Base-by-base conservation (phyloP, 2,888 invertebrate genomes). In the Perdita meconis region DNA sequence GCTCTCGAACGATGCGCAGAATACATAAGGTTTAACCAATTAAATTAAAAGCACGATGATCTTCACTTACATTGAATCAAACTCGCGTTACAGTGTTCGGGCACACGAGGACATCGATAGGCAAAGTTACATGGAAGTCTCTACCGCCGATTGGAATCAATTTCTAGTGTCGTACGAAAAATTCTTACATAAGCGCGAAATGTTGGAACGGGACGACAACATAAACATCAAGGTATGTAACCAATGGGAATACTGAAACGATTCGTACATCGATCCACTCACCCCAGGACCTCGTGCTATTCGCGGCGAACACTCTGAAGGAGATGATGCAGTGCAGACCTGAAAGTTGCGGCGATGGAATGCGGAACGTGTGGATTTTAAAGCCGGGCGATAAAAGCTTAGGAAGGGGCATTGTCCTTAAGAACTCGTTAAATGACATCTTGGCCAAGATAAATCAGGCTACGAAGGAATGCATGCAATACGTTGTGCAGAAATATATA, bases 401-500 rank as follows among this genome's bases (percentile, higher is more conserved):
- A 6, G 84, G 84, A 2, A 80, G 72, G 8, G 84, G 84, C 24
- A 84, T 84, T 13, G 51, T 84, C 6, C 60, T 84, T 2, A 84
- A 82, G 47, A 70, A 56, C 44, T 69, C 76, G 5, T 53, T 84
- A 12, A 16, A 22, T 16, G 84, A 81, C 8, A 84, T 84, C 2
- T 24, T 84, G 1, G 38, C 13, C 12, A 84, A 84, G 47, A 57
- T 84, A 13, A 76, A 81, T 50, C 84, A 82, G 13, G 71, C 78
- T 6, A 8, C 76, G 2, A 82, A 66, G 8, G 81, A 84, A 51
- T 81, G 64, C 12, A 72, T 64, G 50, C 76, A 81, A 12, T 84
- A 82, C 38, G 84, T 84, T 24, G 74, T 84, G 16, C 84, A 84
- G 19, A 84, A 84, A 22, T 84, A 84, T 26, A 84, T 84, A 64